phyloP scores from a whole-genome alignment of 2,797 vertebrate species.

The Prunella strophiata region DNA sequence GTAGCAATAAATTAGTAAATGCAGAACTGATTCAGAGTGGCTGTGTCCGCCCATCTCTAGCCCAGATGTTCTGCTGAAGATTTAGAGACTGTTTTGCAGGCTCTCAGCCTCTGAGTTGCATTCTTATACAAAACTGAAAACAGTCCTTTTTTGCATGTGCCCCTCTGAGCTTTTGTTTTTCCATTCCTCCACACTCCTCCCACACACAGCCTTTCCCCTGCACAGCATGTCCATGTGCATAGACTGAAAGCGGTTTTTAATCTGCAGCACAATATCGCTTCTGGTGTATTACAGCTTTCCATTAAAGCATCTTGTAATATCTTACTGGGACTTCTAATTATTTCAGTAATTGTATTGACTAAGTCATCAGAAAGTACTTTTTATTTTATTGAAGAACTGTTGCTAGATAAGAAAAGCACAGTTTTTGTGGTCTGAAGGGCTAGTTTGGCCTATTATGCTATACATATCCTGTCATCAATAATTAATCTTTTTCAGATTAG shows the following conservation, averaged over 20 bases:
- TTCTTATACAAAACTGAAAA: slow-evolving; percentile 2
- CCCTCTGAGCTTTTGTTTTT: background rate
- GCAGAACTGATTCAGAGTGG: background rate
- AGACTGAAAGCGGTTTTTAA: background rate
- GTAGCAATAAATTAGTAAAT: slow-evolving; percentile 56
- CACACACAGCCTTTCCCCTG: background rate
- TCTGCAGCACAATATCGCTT: background rate
- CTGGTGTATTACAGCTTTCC: background rate
- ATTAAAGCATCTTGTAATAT: background rate
- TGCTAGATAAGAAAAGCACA: background rate
- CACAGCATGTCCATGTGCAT: background rate
- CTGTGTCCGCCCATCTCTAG: slow-evolving; percentile 24
- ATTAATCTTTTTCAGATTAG: slow-evolving; percentile 67
- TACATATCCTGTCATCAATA: background rate
- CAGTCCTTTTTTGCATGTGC: background rate
- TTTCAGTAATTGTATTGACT: background rate
- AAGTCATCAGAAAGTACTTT: background rate
- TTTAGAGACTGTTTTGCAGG: slow-evolving; percentile 55
- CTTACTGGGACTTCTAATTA: background rate
- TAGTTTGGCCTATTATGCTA: background rate
- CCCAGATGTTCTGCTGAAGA: slow-evolving; percentile 70
- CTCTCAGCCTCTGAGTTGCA: background rate
- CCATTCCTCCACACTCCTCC: background rate
- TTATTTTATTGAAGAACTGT: background rate
- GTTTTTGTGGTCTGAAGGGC: background rate